These are phyloP conservation scores for Salvelinus alpinus DNA, from an alignment of 2,113 vertebrate species.

Conservation along the genomic window DNA sequence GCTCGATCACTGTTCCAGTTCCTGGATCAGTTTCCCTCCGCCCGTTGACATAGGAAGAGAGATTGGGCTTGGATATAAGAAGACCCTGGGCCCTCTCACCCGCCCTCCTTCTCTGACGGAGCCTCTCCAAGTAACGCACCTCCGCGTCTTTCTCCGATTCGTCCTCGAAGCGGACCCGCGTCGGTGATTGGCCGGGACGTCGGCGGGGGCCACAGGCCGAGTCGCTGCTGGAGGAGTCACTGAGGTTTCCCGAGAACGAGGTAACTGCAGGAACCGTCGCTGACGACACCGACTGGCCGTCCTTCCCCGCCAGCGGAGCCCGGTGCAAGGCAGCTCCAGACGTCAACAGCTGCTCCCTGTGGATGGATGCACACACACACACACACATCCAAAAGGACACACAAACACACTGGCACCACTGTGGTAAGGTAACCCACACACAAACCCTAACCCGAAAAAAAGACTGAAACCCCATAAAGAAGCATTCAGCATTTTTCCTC, in stretches of 20 bases:
- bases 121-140: conserved; percentile 82
- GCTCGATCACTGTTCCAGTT: not conserved
- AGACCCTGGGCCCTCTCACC: conserved; percentile 52
- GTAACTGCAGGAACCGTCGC: not conserved
- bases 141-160: conserved; percentile 84
- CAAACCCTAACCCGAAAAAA: conserved; percentile 6
- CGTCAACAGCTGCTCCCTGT: conserved; percentile 18
- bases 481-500: not conserved
- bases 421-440: not conserved
- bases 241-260: conserved; percentile 63
- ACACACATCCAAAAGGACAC: conserved; percentile 14
- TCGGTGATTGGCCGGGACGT: conserved; percentile 63
- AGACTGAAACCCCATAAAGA: conserved; percentile 3
- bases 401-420: conserved; percentile 1
- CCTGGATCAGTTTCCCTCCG: not conserved
- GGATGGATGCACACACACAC: not conserved
- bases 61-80: conserved; percentile 71
- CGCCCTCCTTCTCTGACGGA: conserved; percentile 70
- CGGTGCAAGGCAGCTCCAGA: conserved; percentile 29
- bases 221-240: conserved; percentile 74
- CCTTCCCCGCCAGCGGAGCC: conserved; percentile 39
- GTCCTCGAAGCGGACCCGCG: conserved; percentile 88
- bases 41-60: conserved; percentile 56
- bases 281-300: not conserved
- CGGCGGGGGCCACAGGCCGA: conserved; percentile 58